phyloP scores from a whole-genome alignment of 2,797 vertebrate species.

The Petrocephalus sullivani region DNA sequence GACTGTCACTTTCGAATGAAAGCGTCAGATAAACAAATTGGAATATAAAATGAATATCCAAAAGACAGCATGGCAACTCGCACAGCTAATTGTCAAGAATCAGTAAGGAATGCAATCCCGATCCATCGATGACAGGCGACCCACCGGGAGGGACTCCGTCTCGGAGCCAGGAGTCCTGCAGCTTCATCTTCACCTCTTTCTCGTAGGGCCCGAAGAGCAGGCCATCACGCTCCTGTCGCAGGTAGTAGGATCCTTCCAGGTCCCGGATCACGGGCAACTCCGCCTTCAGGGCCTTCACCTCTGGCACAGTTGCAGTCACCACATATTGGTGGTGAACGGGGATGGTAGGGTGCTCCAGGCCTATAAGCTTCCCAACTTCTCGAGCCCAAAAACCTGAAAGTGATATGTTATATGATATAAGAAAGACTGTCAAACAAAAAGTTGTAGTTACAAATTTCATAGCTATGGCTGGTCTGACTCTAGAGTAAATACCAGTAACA shows the following conservation, averaged over 20 bases:
- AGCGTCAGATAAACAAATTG: not conserved
- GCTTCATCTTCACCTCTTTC: slow-evolving; percentile 86
- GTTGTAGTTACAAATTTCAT: not conserved
- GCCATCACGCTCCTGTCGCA: slow-evolving; percentile 90
- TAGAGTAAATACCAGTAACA: not conserved
- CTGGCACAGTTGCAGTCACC: slow-evolving; percentile 86
- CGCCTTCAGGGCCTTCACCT: slow-evolving; percentile 84
- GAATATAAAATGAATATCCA: too few relatives aligned
- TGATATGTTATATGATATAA: not conserved
- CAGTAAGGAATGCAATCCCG: not conserved
- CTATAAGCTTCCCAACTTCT: slow-evolving; percentile 85
- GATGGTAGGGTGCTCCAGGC: slow-evolving; percentile 83
- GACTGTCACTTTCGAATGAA: not conserved
- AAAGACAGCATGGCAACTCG: too few relatives aligned
- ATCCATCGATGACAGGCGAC: not conserved
- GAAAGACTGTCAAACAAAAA: not conserved
- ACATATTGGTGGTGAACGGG: slow-evolving; percentile 96
- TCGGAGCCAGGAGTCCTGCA: slow-evolving; percentile 88
- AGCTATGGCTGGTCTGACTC: not conserved
- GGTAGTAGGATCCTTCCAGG: slow-evolving; percentile 87
- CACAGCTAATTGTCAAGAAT: not conserved
- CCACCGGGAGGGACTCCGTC: slow-evolving; percentile 86
- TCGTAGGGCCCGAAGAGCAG: slow-evolving; percentile 93
- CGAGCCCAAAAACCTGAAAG: slow-evolving; percentile 88
- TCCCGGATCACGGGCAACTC: slow-evolving; percentile 90